These are phyloP conservation scores for Pseudococcus viburni DNA, from an alignment of 2,888 invertebrate species.

Conservation along the genomic window DNA sequence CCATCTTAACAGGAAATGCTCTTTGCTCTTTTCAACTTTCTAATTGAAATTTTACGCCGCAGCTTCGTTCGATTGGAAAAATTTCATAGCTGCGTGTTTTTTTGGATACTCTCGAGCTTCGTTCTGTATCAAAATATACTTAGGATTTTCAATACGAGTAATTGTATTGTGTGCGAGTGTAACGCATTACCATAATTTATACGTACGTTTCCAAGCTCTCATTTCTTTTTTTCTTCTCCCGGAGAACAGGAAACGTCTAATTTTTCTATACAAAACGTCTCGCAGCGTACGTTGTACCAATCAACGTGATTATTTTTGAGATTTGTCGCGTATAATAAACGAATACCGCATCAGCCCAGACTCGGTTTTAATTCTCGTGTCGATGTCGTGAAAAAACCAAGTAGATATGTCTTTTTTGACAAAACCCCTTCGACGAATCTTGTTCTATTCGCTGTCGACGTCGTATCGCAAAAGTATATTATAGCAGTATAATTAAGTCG, in stretches of 20 bases:
- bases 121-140: too few species aligned
- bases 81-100: too few species aligned
- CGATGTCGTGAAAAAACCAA: neutral
- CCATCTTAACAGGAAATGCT: too few species aligned
- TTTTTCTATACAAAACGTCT: conserved; percentile 26
- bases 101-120: too few species aligned
- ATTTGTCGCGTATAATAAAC: conserved; percentile 9
- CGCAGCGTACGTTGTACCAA: neutral
- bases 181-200: conserved; percentile 40
- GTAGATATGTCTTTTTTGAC: neutral
- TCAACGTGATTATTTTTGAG: conserved; percentile 34
- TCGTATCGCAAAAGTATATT: neutral
- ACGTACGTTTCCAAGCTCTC: neutral
- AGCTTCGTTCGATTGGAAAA: neutral
- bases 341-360: neutral
- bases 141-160: neutral
- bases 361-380: neutral
- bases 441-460: neutral
- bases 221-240: neutral
- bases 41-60: conserved; percentile 21
- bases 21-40: conserved; percentile 39
- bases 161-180: neutral
- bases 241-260: conserved; percentile 25
- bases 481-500: neutral
- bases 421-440: neutral